Evolutionary conservation across 2,113 vertebrate species (phyloP).

Genomic region (Setophaga petechia): DNA sequence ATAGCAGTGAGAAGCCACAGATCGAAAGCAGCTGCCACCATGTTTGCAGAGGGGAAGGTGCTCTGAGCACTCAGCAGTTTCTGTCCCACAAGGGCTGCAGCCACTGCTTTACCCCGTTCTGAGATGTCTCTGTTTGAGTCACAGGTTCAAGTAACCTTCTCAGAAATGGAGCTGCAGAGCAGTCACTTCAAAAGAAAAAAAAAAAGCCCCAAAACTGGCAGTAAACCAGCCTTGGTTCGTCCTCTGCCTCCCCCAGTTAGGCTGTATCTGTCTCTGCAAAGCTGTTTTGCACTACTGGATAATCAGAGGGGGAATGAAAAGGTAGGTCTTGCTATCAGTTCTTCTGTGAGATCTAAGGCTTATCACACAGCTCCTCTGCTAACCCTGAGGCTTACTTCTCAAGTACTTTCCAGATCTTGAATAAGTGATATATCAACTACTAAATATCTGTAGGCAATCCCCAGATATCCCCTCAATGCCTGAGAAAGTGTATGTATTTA

Average conservation of each 20-base stretch:
- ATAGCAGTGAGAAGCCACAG: conserved; percentile 45
- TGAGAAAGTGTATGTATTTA: not conserved
- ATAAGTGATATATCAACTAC: conserved; percentile 46
- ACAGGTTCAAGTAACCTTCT: conserved; percentile 12
- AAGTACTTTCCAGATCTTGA: conserved; percentile 25
- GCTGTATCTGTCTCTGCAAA: not conserved
- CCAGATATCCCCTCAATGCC: not conserved
- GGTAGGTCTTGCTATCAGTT: conserved; percentile 26
- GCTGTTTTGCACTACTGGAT: not conserved
- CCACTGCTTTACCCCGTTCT: not conserved
- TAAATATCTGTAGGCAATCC: conserved; percentile 44
- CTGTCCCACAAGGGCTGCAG: conserved; percentile 6
- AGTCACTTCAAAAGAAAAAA: not conserved
- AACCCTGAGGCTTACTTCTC: conserved; percentile 52
- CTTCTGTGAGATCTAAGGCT: conserved; percentile 39
- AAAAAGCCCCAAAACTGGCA: not conserved
- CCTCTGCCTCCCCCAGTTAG: not conserved
- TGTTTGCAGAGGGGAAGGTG: not conserved
- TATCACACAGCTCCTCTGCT: conserved; percentile 29
- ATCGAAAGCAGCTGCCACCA: conserved; percentile 47
- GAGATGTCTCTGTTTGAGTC: conserved; percentile 26
- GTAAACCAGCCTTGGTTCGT: not conserved
- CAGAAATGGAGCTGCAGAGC: not conserved
- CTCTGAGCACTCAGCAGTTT: not conserved
- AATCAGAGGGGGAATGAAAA: conserved; percentile 5